Evolutionary conservation across 2,797 vertebrate species (phyloP).

Genomic region (Crax fasciolata): DNA sequence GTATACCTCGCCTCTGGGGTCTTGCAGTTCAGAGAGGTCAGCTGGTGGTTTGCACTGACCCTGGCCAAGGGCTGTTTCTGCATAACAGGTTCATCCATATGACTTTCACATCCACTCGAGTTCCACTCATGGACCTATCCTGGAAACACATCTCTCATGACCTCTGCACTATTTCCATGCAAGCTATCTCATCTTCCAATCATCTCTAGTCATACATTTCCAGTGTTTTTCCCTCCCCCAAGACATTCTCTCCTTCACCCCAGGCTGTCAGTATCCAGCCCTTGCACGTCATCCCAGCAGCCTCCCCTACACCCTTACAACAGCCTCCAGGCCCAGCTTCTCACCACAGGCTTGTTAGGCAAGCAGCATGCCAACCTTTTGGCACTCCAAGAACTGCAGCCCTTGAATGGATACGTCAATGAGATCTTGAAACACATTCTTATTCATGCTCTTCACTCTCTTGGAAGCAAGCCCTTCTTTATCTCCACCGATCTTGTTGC

Average conservation of each 20-base stretch:
- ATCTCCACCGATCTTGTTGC: background rate
- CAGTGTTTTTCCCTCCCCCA: background rate
- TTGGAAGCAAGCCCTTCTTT: background rate
- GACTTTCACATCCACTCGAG: background rate
- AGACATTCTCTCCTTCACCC: constrained; percentile 6
- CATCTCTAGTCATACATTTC: background rate
- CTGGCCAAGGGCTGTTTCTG: background rate
- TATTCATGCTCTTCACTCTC: background rate
- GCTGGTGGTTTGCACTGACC: background rate
- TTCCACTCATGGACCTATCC: background rate
- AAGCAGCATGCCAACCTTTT: background rate
- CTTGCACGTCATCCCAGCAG: background rate
- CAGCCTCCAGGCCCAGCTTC: background rate
- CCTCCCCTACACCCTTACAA: background rate
- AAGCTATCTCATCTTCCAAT: background rate
- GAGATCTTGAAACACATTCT: background rate
- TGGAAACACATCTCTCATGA: background rate
- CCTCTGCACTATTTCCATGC: background rate
- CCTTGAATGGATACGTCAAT: background rate
- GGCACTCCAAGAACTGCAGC: background rate
- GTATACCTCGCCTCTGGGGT: background rate
- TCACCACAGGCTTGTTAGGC: background rate
- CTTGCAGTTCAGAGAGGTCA: background rate
- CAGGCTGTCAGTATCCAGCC: background rate
- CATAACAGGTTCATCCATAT: background rate